Evolutionary conservation across 2,888 invertebrate species (phyloP).

Genomic region (Ochropacha duplaris): DNA sequence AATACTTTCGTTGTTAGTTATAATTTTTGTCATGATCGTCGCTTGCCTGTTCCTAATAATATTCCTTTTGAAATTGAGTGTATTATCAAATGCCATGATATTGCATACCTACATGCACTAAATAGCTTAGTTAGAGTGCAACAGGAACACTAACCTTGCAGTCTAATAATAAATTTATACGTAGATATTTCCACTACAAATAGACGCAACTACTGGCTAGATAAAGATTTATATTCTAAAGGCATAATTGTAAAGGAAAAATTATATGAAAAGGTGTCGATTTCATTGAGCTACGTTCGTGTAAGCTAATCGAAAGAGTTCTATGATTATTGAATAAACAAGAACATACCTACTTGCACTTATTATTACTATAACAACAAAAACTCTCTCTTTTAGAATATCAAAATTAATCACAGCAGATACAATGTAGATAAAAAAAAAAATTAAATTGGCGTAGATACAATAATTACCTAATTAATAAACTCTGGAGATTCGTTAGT

Average conservation of each 20-base stretch:
- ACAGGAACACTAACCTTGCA: conserved; percentile 72
- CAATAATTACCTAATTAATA: not conserved
- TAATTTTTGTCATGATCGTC: no score
- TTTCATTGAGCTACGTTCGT: not conserved
- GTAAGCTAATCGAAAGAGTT: not conserved
- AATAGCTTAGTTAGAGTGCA: conserved; percentile 50
- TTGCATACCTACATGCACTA: conserved; percentile 3
- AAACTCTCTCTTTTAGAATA: no score
- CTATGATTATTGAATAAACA: not conserved
- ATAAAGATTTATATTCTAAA: conserved; percentile 38
- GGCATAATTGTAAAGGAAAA: conserved; percentile 19
- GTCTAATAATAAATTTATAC: conserved; percentile 74
- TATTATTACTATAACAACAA: no score
- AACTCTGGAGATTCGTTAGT: not conserved
- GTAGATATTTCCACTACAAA: conserved; percentile 63
- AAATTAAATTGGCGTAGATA: not conserved
- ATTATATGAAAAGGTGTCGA: not conserved
- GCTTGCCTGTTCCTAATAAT: not conserved
- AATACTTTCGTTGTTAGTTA: no score
- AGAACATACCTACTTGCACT: no score
- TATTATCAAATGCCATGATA: not conserved
- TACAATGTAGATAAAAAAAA: not conserved
- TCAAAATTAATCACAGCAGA: no score
- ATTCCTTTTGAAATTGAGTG: no score
- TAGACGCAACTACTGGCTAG: conserved; percentile 42